Evolutionary conservation across 2,888 invertebrate genomes (phyloP), one percentile per base, ranked within the genome.

Genomic region (Noctua pronuba): DNA sequence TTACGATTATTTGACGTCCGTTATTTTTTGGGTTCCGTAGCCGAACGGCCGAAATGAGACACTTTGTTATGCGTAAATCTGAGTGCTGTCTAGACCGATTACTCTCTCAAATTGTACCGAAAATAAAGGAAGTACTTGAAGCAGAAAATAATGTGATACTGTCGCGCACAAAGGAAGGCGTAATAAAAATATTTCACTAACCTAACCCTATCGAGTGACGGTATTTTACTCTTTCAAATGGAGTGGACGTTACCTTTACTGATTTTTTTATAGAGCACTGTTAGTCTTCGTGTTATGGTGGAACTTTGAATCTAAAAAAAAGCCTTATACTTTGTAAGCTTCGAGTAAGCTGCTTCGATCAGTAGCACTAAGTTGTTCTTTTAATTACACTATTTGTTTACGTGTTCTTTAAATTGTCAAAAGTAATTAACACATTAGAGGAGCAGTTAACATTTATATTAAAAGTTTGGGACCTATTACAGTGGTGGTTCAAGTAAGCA

Each of bases 21-120:
- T 84, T 60, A 31, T 31, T 64, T 84, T 66, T 85, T n/a, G 75
- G 73, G 69, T 82, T 73, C 65, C 69, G 52, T 31, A 62, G 16
- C 7, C 41, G 58, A 79, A 79, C n/a, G 31, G 7, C 10, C n/a
- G 16, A 44, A 67, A 46, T 46, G 21, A 18, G 24, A 52, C 41
- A 24, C 28, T 73, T 46, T 75, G 75, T 66, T 55, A 41, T 28
- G 31, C 16, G n/a, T 16, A 81, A 81, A 31, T 81, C 38, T 64
- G 28, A 38, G 44, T 62, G 62, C 44, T 64, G 73, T 80, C 58
- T 64, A 52, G 81, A 72, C 62, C 18, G 38, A 49, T 78, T 62
- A 35, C 28, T 62, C 49, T 62, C 28, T 44, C 44, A 52, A 73
- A 72, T n/a, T 80, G 28, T 73, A 55, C 73, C 3, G 6, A 35